These are phyloP conservation scores for Sinopyrophorus schimmeli DNA, from an alignment of 2,888 invertebrate species.

Conservation along the genomic window DNA sequence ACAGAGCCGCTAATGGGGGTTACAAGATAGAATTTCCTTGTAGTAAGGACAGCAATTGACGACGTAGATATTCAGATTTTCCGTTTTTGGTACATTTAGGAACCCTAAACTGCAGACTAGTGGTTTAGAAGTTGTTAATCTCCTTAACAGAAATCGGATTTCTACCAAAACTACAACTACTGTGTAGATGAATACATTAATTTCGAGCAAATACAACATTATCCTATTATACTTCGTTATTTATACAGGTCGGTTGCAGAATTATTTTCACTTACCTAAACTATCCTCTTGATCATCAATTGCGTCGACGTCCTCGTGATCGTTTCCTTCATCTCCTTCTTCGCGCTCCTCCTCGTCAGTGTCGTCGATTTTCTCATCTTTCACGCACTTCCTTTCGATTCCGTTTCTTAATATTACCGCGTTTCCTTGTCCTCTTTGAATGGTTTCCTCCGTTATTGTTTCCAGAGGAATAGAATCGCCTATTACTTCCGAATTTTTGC, in stretches of 20 bases:
- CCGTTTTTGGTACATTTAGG: constrained; percentile 17
- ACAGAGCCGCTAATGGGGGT: constrained; percentile 34
- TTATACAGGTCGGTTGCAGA: background rate
- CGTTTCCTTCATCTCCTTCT: constrained; percentile 35
- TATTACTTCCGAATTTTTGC: constrained; percentile 17
- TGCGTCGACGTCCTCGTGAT: constrained; percentile 14
- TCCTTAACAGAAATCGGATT: constrained; percentile 14
- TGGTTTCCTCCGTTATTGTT: constrained; percentile 5
- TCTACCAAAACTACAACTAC: background rate
- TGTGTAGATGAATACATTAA: constrained; percentile 1
- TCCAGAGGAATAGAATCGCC: constrained; percentile 7
- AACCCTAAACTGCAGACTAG: constrained; percentile 15
- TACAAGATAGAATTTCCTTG: constrained; percentile 35
- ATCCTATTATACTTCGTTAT: too few relatives aligned
- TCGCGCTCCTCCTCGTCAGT: constrained; percentile 32
- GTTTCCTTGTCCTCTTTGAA: constrained; percentile 8
- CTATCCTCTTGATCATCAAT: constrained; percentile 29
- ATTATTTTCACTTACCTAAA: constrained; percentile 22
- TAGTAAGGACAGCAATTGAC: constrained; percentile 34
- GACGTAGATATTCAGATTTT: constrained; percentile 28
- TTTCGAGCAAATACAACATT: too few relatives aligned
- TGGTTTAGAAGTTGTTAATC: constrained; percentile 18
- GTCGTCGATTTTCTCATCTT: constrained; percentile 25
- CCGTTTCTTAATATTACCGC: constrained; percentile 23
- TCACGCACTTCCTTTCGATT: constrained; percentile 27